Conservation (phyloP, 2,888 invertebrate species). For the Athetis lepigone region DNA sequence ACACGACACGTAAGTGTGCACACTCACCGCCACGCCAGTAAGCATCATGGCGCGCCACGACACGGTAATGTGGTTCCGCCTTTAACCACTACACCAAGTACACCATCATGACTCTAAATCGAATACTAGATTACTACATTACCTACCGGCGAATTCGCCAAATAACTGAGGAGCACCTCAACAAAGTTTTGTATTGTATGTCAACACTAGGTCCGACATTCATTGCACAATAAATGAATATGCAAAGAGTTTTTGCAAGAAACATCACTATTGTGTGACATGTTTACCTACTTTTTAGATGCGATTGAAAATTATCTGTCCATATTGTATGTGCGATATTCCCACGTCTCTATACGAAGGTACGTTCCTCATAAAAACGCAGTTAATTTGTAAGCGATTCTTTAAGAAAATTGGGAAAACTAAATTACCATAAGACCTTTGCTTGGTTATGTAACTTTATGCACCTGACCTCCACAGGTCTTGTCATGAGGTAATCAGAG, state of each 20-base stretch:
- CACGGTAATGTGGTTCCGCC: no score
- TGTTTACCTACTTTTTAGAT: slow-evolving; percentile 26
- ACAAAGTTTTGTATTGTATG: background rate
- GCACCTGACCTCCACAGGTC: background rate
- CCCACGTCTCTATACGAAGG: slow-evolving; percentile 57
- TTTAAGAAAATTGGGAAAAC: background rate
- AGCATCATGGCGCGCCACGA: no score
- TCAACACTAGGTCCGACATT: background rate
- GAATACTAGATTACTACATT: no score
- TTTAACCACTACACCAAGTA: no score
- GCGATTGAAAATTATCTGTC: slow-evolving; percentile 22
- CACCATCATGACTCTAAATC: no score
- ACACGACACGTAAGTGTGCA: no score
- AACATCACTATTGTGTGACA: slow-evolving; percentile 34
- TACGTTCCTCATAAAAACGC: slow-evolving; percentile 6
- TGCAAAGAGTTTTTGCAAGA: slow-evolving; percentile 13
- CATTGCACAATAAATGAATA: slow-evolving; percentile 21
- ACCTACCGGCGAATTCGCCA: no score
- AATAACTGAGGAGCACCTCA: background rate
- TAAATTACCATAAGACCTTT: background rate
- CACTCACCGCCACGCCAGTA: no score
- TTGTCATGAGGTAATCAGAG: background rate
- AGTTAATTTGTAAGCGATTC: slow-evolving; percentile 15
- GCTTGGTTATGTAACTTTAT: background rate
- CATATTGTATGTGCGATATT: slow-evolving; percentile 44